Evolutionary conservation across 2,797 vertebrate genomes (phyloP), one percentile per base, ranked within the genome.

Genomic region (Coendou prehensilis): DNA sequence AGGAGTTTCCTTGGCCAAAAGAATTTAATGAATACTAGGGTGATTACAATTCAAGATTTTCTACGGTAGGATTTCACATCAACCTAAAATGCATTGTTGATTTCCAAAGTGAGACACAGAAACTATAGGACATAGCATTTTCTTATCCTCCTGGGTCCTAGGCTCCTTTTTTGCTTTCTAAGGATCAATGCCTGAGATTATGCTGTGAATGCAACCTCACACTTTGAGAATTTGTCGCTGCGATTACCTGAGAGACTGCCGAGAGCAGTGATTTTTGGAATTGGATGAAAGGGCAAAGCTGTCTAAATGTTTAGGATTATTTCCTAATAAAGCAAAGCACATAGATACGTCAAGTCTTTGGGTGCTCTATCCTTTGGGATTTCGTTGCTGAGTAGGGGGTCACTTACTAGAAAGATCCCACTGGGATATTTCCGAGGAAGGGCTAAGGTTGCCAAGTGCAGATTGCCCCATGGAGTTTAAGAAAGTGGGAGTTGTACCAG

Each of bases 181-280:
- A 83, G 41, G 6, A 93, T 10, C 37, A 87, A 41, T 56, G 14
- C 37, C 41, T 64, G 33, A 56, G 13, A 91, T 80, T 64, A 7
- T 33, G 63, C 3, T 84, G 2, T n/a, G 5, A 2, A 30, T 30
- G 10, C 41, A 47, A 28, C 64, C 20, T 89, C 63, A 90, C 0
- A 56, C 52, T 89, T 85, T 76, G 17, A 85, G 83, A 93, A 81
- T 88, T 28, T 71, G 57, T 84, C 30, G 47, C n/a, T 87, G 20
- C 41, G 89, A 71, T 94, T 76, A 87, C 90, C 37, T 92, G 17
- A 76, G 47, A 69, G 22, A 26, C 10, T 73, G 41, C 50, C 23
- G 33, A 79, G 30, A 87, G 67, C 5, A 33, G 28, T 75, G 5
- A 33, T 76, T 84, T 87, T 52, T 13, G 20, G 84, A 28, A 26